Percentiles rank a stretch among this genome's conserved stretches.
phyloP scores from a whole-genome alignment of 2,888 invertebrate species.

The Drosophila fungiperda region DNA sequence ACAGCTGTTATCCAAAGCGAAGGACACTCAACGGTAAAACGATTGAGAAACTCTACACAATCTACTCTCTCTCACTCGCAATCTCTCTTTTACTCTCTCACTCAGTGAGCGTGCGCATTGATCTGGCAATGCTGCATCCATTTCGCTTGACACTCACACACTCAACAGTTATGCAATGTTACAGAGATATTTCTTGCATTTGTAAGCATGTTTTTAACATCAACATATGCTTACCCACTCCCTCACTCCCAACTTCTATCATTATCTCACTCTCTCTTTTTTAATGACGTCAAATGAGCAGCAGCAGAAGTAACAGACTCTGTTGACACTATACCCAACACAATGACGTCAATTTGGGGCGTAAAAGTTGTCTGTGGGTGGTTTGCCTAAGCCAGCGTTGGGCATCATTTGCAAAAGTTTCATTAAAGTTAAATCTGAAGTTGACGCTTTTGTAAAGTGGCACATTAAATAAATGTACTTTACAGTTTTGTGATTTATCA shows the following conservation, averaged over 20 bases:
- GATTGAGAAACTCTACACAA: slow-evolving; percentile 31
- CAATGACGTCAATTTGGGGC: slow-evolving; percentile 60
- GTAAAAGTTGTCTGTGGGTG: slow-evolving; percentile 5
- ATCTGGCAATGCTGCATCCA: slow-evolving; percentile 51
- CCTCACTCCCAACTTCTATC: neutral
- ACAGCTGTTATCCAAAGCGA: slow-evolving; percentile 66
- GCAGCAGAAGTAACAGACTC: slow-evolving; percentile 14
- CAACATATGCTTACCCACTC: slow-evolving; percentile 17
- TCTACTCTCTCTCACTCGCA: slow-evolving; percentile 3
- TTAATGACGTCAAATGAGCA: slow-evolving; percentile 63
- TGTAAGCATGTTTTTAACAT: slow-evolving; percentile 21
- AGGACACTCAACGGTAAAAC: slow-evolving; percentile 53
- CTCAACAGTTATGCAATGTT: slow-evolving; percentile 77
- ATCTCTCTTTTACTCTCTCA: neutral
- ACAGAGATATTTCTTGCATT: slow-evolving; percentile 30
- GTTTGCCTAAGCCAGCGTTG: neutral
- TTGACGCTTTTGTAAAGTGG: neutral
- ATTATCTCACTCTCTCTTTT: neutral
- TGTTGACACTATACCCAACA: slow-evolving; percentile 41
- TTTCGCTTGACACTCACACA: slow-evolving; percentile 22
- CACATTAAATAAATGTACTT: neutral
- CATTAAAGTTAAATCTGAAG: slow-evolving; percentile 1
- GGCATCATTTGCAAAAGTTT: slow-evolving; percentile 24
- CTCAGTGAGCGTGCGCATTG: slow-evolving; percentile 47
- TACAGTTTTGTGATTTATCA: neutral